Evolutionary conservation across 2,113 vertebrate genomes (phyloP).

Genomic region (Oophaga pumilio): DNA sequence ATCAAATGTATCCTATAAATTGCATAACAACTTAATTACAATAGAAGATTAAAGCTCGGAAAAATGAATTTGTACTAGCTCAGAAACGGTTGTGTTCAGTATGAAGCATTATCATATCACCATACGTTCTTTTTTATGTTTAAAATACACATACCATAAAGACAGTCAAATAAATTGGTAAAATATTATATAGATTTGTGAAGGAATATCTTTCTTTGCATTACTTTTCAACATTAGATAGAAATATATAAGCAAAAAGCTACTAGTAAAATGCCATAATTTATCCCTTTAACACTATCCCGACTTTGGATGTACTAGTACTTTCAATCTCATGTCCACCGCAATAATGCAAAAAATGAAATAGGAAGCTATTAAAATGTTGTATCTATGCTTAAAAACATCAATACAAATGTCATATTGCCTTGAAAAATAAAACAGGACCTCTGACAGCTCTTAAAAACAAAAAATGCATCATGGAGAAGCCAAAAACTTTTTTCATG

Average conservation of each 20-base stretch:
- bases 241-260: not conserved
- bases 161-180: not conserved
- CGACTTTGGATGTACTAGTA: too few species aligned
- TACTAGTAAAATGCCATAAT: too few species aligned
- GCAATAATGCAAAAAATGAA: too few species aligned
- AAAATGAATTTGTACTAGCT: conserved; percentile 54
- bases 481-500: too few species aligned
- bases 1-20: conserved; percentile 56
- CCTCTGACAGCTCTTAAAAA: too few species aligned
- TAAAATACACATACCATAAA: not conserved
- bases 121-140: not conserved
- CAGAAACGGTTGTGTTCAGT: conserved; percentile 34
- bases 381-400: too few species aligned
- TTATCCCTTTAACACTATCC: too few species aligned
- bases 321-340: too few species aligned
- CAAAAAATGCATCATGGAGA: too few species aligned
- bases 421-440: too few species aligned
- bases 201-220: not conserved
- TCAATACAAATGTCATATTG: too few species aligned
- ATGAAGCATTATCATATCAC: conserved; percentile 21
- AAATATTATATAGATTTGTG: not conserved
- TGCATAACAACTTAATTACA: conserved; percentile 59
- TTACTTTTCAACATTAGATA: not conserved
- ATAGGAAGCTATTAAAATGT: too few species aligned
- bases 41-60: conserved; percentile 50